Conservation (phyloP, 1,140 invertebrate species). For the Drosophila albomicans region DNA sequence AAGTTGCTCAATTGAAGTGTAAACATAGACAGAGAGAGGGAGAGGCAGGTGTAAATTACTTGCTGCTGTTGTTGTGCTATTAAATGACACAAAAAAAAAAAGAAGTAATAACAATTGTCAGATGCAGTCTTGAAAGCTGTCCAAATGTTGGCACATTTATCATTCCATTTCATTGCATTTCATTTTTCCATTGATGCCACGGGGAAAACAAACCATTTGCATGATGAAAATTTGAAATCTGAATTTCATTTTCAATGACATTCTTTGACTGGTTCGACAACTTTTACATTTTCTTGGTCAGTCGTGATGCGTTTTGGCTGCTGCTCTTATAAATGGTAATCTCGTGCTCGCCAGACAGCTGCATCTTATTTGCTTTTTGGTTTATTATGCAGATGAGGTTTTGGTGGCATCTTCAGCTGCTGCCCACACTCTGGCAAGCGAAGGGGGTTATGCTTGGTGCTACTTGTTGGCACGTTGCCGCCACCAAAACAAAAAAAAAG, state of each 20-base stretch:
- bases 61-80: slow-evolving; percentile 1
- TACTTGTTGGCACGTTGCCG: slow-evolving; percentile 64
- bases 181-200: not conserved
- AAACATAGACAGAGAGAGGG: not conserved
- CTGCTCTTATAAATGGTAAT: slow-evolving; percentile 33
- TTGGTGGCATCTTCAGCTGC: slow-evolving; percentile 31
- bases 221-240: slow-evolving; percentile 39
- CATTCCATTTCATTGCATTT: not conserved
- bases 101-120: slow-evolving; percentile 32
- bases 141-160: slow-evolving; percentile 47
- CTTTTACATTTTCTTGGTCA: slow-evolving; percentile 71
- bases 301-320: slow-evolving; percentile 8
- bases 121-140: slow-evolving; percentile 16
- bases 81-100: not conserved
- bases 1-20: slow-evolving; percentile 46
- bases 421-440: slow-evolving; percentile 47
- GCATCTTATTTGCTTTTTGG: slow-evolving; percentile 42
- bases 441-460: slow-evolving; percentile 35
- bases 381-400: slow-evolving; percentile 72
- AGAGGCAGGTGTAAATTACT: slow-evolving; percentile 30
- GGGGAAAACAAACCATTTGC: slow-evolving; percentile 39
- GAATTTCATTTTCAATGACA: slow-evolving; percentile 54
- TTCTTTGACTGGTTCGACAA: slow-evolving; percentile 72
- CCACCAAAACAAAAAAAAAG: not conserved
- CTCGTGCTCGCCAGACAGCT: slow-evolving; percentile 14